Percentiles rank a stretch among this genome's conserved stretches.
phyloP scores from a whole-genome alignment of 2,113 vertebrate genomes.

The Bubo scandiacus region DNA sequence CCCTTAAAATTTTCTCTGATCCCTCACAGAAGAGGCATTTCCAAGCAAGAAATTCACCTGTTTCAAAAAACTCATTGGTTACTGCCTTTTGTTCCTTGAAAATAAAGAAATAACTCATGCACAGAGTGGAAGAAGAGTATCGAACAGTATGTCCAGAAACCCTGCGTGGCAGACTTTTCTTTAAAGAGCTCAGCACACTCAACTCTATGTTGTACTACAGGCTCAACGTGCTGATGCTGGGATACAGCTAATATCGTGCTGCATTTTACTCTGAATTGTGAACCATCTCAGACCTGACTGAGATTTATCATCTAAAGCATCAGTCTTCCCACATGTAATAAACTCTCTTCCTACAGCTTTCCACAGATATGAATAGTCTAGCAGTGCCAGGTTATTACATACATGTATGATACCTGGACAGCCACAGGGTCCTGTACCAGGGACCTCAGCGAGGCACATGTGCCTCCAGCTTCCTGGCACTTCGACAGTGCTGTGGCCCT shows the following conservation, averaged over 20 bases:
- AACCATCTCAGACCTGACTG: not conserved
- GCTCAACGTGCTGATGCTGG: not conserved
- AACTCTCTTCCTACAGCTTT: not conserved
- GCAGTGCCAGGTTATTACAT: not conserved
- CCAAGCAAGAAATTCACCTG: not conserved
- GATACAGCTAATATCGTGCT: not conserved
- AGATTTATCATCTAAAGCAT: not conserved
- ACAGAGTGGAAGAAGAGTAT: not conserved
- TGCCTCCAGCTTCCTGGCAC: not conserved
- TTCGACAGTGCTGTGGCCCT: not conserved
- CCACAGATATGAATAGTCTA: not conserved
- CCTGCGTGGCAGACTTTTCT: not conserved
- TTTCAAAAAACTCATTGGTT: not conserved
- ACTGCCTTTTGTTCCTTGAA: not conserved
- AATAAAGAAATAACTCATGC: not conserved
- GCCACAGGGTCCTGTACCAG: rapidly evolving
- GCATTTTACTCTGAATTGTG: not conserved
- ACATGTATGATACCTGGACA: not conserved
- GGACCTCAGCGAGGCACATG: not conserved
- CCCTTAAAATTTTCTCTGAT: conserved; percentile 8
- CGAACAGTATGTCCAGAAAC: not conserved
- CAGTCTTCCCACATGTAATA: not conserved
- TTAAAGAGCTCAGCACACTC: not conserved
- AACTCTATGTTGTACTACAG: not conserved
- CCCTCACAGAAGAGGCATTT: not conserved